Conservation (phyloP, 2,888 invertebrate genomes). For the Drosophila stalkeri region DNA sequence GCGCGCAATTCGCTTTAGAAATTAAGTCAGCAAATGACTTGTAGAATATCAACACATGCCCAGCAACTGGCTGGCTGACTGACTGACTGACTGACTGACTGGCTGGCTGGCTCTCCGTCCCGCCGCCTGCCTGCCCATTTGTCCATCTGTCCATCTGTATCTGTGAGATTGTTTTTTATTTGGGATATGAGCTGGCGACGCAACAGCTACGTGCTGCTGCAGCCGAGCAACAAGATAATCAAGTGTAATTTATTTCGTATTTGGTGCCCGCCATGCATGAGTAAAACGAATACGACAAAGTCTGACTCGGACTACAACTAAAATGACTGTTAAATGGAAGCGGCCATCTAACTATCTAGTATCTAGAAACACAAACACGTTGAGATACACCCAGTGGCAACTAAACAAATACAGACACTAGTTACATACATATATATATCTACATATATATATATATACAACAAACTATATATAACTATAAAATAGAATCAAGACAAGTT, state of each 20-base stretch:
- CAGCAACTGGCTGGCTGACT: conserved; percentile 9
- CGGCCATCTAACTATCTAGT: conserved; percentile 26
- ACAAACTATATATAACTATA: too few relatives aligned
- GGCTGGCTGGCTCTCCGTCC: conserved; percentile 4
- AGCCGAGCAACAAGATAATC: conserved; percentile 79
- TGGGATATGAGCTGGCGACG: conserved; percentile 59
- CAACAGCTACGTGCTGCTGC: conserved; percentile 18
- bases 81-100: background rate
- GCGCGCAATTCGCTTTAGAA: conserved; percentile 67
- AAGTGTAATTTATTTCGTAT: conserved; percentile 84
- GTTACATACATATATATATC: background rate
- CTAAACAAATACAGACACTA: conserved; percentile 4
- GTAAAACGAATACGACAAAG: conserved; percentile 47
- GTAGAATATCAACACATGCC: conserved; percentile 75
- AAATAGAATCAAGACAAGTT: conserved; percentile 1
- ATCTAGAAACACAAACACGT: conserved; percentile 28
- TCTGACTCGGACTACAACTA: conserved; percentile 24
- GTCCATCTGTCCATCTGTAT: conserved; percentile 29
- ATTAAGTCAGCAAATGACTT: conserved; percentile 84
- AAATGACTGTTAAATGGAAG: background rate
- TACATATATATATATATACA: background rate
- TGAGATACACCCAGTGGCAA: conserved; percentile 19
- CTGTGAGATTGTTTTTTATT: conserved; percentile 48
- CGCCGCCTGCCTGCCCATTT: conserved; percentile 21
- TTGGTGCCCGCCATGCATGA: conserved; percentile 77